Conservation (phyloP, 2,888 invertebrate genomes). For the Axea sp. region DNA sequence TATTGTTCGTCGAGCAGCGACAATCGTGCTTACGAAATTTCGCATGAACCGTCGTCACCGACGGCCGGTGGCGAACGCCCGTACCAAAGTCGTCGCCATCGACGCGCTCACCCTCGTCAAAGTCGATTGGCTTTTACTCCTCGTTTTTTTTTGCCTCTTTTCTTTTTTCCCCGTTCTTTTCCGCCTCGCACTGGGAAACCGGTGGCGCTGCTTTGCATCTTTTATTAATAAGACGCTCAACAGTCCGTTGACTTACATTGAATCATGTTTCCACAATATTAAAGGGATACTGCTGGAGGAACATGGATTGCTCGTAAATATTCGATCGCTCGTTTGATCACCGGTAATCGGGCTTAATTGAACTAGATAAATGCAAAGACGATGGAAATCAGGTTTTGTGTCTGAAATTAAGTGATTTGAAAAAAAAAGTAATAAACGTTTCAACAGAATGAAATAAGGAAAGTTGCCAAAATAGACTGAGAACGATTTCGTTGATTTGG, state of each 20-base stretch:
- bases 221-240: slow-evolving; percentile 12
- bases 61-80: too few species aligned
- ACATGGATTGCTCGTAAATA: slow-evolving; percentile 21
- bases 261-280: slow-evolving; percentile 14
- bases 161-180: slow-evolving; percentile 2
- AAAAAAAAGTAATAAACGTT: too few species aligned
- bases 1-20: too few species aligned
- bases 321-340: slow-evolving; percentile 35
- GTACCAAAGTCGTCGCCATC: too few species aligned
- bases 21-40: too few species aligned
- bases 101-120: too few species aligned
- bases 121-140: too few species aligned
- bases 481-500: too few species aligned
- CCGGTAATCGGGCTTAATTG: slow-evolving; percentile 21
- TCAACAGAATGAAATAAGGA: too few species aligned
- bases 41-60: too few species aligned
- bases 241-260: slow-evolving; percentile 18
- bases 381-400: not conserved
- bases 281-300: slow-evolving; percentile 22
- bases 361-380: slow-evolving; percentile 3
- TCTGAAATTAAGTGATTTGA: not conserved
- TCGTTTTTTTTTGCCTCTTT: slow-evolving; percentile 30
- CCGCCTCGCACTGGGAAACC: slow-evolving; percentile 4
- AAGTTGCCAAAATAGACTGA: too few species aligned
- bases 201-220: slow-evolving; percentile 17